phyloP scores from a whole-genome alignment of 2,113 vertebrate genomes.

The Tragelaphus buxtoni region DNA sequence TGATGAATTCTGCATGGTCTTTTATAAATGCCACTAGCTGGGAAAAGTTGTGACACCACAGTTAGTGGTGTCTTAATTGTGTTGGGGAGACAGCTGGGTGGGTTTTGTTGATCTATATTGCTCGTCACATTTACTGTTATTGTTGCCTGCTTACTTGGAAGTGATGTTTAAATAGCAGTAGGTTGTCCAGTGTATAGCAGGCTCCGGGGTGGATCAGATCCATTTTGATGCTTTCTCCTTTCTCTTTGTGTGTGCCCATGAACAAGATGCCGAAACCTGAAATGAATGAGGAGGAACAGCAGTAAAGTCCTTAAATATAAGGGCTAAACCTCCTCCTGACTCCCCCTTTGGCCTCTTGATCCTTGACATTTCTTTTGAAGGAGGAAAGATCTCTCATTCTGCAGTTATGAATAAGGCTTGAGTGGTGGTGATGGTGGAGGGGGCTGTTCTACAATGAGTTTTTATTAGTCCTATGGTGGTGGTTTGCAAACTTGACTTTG shows the following conservation, averaged over 20 bases:
- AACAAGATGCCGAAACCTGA: neutral
- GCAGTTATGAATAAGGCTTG: neutral
- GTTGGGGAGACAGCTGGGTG: neutral
- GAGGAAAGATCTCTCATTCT: neutral
- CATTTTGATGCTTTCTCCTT: neutral
- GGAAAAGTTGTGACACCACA: neutral
- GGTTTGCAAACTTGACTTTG: neutral
- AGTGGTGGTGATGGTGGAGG: neutral
- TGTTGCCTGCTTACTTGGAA: neutral
- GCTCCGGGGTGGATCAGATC: neutral
- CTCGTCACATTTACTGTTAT: neutral
- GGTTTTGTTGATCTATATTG: neutral
- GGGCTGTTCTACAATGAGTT: neutral
- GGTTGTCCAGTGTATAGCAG: neutral
- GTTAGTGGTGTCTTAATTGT: neutral
- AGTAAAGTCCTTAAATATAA: neutral
- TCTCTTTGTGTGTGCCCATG: neutral
- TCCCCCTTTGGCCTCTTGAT: neutral
- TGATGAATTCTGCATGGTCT: neutral
- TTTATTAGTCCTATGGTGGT: neutral
- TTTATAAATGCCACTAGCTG: neutral
- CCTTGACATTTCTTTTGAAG: neutral
- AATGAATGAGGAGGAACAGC: neutral
- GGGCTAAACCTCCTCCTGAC: neutral
- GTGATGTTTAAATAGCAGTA: neutral